Conservation (phyloP, 2,888 invertebrate genomes). For the Rhagophthalmus giganteus region DNA sequence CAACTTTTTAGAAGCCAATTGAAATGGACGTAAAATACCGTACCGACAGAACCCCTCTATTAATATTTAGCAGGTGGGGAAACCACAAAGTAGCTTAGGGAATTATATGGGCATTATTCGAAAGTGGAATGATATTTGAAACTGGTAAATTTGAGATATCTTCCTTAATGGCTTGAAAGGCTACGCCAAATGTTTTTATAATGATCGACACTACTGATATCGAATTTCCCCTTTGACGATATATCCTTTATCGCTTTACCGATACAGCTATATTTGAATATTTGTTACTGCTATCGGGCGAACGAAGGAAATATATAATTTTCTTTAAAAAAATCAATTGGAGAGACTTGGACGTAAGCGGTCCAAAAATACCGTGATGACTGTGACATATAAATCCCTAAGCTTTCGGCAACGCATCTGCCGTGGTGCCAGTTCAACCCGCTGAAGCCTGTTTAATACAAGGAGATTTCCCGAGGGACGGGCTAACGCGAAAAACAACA, state of each 20-base stretch:
- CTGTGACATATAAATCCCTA: conserved; percentile 42
- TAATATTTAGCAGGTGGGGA: conserved; percentile 24
- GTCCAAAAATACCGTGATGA: conserved; percentile 31
- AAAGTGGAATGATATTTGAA: conserved; percentile 35
- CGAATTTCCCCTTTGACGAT: conserved; percentile 14
- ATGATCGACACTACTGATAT: conserved; percentile 24
- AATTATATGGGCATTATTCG: conserved; percentile 33
- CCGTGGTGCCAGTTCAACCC: conserved; percentile 40
- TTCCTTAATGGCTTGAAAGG: conserved; percentile 35
- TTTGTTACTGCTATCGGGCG: no score
- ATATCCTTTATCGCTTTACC: conserved; percentile 1
- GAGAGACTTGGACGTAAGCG: conserved; percentile 10
- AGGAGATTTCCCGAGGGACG: conserved; percentile 47
- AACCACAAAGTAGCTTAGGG: conserved; percentile 32
- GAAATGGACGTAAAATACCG: conserved; percentile 10
- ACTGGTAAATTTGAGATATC: conserved; percentile 36
- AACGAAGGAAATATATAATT: no score
- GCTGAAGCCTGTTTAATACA: conserved; percentile 44
- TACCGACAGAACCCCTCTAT: conserved; percentile 19
- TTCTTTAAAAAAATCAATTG: background rate
- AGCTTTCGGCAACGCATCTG: conserved; percentile 44
- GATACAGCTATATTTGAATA: background rate
- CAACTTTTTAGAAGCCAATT: conserved; percentile 1
- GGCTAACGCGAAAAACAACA: conserved; percentile 44
- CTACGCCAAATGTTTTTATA: conserved; percentile 30